Evolutionary conservation across 2,888 invertebrate species (phyloP), one percentile per base, ranked within the genome.

Genomic region (Eristalinus sepulchralis): DNA sequence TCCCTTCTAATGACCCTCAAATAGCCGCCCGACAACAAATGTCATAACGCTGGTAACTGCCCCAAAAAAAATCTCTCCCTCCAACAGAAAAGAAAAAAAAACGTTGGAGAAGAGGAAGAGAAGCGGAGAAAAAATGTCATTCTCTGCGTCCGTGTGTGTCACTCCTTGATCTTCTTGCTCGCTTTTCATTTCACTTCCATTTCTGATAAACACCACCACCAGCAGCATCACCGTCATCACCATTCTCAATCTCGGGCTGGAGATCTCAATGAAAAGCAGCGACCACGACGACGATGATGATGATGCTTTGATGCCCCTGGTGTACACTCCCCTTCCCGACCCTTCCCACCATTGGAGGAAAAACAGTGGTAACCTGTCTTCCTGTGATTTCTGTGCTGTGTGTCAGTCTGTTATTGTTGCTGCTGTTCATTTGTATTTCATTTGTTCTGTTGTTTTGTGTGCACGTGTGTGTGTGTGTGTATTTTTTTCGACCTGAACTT

Each of bases 1-100:
- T 86, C 82, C 85, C 86, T 79, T 57, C 36, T 79, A 86, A 86
- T 83, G 85, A 85, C 85, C 85, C 82, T 75, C 83, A 78, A 86
- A 86, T 70, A 39, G 33, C 67, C 17, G 59, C 66, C 55, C 73
- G 60, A 75, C 78, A 68, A 77, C 81, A 63, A 77, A 72, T 81
- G 85, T 85, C 85, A 82, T 73, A 85, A 70, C 62, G 75, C 59
- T 60, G 75, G 34, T 24, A 33, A 20, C 24, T 53, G 36, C 36
- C 39, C 70, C 60, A 66, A 57, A 75, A 57, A 75, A 75, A 73
- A 68, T 60, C 59, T 31, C 77, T 39, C 70, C 70, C 27, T 75
- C 83, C 11, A 22, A 57, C 1, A 1, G 4, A 24, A 24, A 57
- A n/a, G 1, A 22, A 57, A 17, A 55, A 55, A 55, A 55, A 83